Conservation (phyloP, 1,140 invertebrate species). For the Drosophila arawakana region DNA sequence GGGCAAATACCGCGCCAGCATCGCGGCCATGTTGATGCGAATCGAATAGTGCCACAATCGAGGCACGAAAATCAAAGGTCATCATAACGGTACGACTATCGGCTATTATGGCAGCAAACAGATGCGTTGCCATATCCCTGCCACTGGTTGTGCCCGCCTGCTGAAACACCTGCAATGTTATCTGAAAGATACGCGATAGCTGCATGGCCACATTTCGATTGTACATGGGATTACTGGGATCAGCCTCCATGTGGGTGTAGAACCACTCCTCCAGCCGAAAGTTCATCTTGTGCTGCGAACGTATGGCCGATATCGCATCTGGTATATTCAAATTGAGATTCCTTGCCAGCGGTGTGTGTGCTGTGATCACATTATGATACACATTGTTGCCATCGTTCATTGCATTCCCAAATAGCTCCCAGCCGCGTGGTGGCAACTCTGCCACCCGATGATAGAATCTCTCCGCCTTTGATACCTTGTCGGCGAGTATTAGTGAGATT, state of each 20-base stretch:
- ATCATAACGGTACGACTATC: conserved; percentile 80
- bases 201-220: conserved; percentile 71
- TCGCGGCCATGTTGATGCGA: conserved; percentile 78
- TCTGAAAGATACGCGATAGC: conserved; percentile 66
- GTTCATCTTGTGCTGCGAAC: conserved; percentile 70
- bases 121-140: conserved; percentile 45
- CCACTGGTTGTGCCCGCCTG: conserved; percentile 39
- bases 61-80: conserved; percentile 72
- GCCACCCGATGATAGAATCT: conserved; percentile 62
- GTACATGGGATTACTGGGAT: conserved; percentile 68
- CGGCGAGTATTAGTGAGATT: conserved; percentile 74
- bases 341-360: conserved; percentile 54
- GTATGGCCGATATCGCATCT: conserved; percentile 73
- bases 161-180: conserved; percentile 69
- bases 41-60: conserved; percentile 74
- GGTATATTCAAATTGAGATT: conserved; percentile 79
- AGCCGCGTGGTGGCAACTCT: conserved; percentile 64
- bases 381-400: conserved; percentile 81
- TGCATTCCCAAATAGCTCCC: conserved; percentile 75
- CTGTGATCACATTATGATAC: conserved; percentile 72
- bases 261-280: conserved; percentile 81
- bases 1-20: conserved; percentile 76
- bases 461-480: conserved; percentile 71
- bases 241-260: conserved; percentile 81
- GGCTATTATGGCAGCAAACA: conserved; percentile 77